Evolutionary conservation across 1,140 invertebrate species (phyloP), one percentile per base, ranked within the genome.

Genomic region (Formica selysi): DNA sequence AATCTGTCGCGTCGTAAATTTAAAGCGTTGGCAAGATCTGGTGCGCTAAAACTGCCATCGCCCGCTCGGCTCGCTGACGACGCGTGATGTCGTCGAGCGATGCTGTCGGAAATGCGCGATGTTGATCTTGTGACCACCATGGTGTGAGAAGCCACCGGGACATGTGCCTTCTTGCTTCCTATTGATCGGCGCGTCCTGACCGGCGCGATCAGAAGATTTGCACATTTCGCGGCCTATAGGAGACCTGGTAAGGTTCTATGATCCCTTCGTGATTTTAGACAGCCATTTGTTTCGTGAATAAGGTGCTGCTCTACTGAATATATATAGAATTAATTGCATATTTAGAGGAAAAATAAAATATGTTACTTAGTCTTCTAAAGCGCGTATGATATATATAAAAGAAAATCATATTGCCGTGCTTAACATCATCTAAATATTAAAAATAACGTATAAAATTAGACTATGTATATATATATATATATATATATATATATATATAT

Each of bases 121-220:
- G 76, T 78, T 65, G 38, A 78, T 65, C 38, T 65, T 78, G 62
- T 78, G 19, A 78, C 54, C 78, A 62, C 19, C 85, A 19, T 79
- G 71, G 73, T 79, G 68, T 89, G 73, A 87, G 76, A 90, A 79
- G 78, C 41, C 70, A 87, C 48, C 65, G 74, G 88, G 89, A 88
- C 92, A 93, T 93, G 91, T 92, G 93, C 87, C 89, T 90, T 91
- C 92, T 88, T 76, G 84, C 84, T 83, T 88, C 86, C 85, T 93
- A 93, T 93, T 93, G 93, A 93, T 93, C 92, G 89, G 36, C 87
- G 88, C 89, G 89, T 90, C 87, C 54, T 89, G 81, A 91, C 83
- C 80, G 84, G 87, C 88, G 84, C 89, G 88, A 76, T 85, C 86
- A 61, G 32, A 90, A 89, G 91, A 91, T 92, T 89, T 89, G 91